Percentiles rank a stretch among this genome's conserved stretches.
Conservation (phyloP, 2,888 invertebrate species). For the Melinaea menophilus region DNA sequence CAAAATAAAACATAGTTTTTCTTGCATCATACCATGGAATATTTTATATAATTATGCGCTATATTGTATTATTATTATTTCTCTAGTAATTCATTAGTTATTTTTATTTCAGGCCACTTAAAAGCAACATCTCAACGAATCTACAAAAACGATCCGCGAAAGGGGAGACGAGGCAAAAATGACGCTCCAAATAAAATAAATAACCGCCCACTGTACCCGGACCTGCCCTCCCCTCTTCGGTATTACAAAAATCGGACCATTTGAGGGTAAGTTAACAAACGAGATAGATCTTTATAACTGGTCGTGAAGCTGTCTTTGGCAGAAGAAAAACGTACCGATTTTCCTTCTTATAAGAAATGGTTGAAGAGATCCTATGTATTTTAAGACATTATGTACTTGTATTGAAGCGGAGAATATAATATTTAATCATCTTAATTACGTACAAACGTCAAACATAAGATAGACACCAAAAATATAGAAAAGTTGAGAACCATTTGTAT, state of each 20-base stretch:
- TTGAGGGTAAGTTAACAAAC: slow-evolving; percentile 26
- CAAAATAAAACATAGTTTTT: too few species aligned
- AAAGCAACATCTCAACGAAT: slow-evolving; percentile 50
- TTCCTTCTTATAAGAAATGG: not conserved
- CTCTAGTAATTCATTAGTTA: slow-evolving; percentile 11
- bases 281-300: slow-evolving; percentile 36
- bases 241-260: slow-evolving; percentile 26
- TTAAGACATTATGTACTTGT: not conserved
- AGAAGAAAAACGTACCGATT: slow-evolving; percentile 27
- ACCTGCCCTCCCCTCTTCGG: slow-evolving; percentile 35
- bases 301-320: slow-evolving; percentile 42
- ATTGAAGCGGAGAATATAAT: not conserved
- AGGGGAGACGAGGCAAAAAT: slow-evolving; percentile 68
- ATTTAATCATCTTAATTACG: not conserved
- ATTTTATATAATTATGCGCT: too few species aligned
- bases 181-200: slow-evolving; percentile 70
- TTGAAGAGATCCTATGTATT: not conserved
- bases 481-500: too few species aligned
- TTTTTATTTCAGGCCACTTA: slow-evolving; percentile 45
- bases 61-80: too few species aligned
- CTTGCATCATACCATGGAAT: too few species aligned
- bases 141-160: slow-evolving; percentile 63
- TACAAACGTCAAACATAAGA: too few species aligned
- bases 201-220: slow-evolving; percentile 44
- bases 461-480: too few species aligned